Percentiles rank a stretch among this genome's conserved stretches.
phyloP scores from a whole-genome alignment of 2,113 vertebrate species.

The Archilochus colubris region DNA sequence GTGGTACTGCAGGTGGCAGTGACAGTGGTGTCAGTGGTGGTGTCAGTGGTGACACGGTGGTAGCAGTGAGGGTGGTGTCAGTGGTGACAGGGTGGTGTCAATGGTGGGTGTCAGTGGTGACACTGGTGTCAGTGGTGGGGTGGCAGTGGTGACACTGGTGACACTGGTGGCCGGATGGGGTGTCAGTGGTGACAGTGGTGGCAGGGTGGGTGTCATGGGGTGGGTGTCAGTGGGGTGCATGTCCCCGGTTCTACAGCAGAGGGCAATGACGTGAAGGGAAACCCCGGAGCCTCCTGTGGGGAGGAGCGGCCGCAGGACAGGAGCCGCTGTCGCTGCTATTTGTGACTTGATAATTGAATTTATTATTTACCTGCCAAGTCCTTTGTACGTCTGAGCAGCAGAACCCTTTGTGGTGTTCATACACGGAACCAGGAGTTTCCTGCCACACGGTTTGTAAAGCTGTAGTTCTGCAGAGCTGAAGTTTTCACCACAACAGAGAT shows the following conservation, averaged over 20 bases:
- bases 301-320: not conserved
- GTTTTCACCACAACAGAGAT: not conserved
- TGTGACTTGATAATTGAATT: not conserved
- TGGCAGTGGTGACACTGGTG: too few relatives aligned
- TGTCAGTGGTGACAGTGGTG: too few relatives aligned
- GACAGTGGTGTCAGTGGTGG: too few relatives aligned
- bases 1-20: too few relatives aligned
- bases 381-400: not conserved
- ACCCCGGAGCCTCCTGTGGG: not conserved
- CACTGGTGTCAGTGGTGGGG: too few relatives aligned
- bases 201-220: too few relatives aligned
- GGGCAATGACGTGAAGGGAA: slow-evolving; percentile 57
- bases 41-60: too few relatives aligned
- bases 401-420: too few relatives aligned
- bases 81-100: too few relatives aligned
- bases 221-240: not conserved
- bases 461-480: not conserved
- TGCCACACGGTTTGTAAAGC: not conserved
- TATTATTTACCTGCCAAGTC: not conserved
- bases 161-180: too few relatives aligned
- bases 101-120: not conserved
- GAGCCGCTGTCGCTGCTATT: not conserved
- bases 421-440: not conserved
- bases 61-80: not conserved
- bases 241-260: not conserved